Evolutionary conservation across 2,113 vertebrate genomes (phyloP).

Genomic region (Eptatretus burgeri): DNA sequence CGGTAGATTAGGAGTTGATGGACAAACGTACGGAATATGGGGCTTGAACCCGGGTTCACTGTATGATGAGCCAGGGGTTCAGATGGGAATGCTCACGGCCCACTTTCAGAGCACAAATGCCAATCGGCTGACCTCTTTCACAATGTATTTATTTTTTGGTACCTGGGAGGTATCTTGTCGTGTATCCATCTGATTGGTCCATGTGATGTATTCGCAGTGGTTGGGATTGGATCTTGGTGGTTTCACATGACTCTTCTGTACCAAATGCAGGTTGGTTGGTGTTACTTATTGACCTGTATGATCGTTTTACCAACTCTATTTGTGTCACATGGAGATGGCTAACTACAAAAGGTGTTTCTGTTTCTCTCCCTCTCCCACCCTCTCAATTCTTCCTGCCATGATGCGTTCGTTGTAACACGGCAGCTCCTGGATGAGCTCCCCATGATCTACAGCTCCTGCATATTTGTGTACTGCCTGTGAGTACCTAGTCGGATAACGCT

Average conservation of each 20-base stretch:
- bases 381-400: constrained; percentile 12
- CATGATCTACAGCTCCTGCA: constrained; percentile 92
- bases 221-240: constrained; percentile 87
- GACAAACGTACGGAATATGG: no score
- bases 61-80: no score
- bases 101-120: no score
- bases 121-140: no score
- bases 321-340: not conserved
- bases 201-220: constrained; percentile 37
- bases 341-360: not conserved
- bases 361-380: constrained; percentile 11
- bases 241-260: constrained; percentile 97
- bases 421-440: constrained; percentile 84
- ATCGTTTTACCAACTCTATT: not conserved
- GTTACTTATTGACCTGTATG: no score
- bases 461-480: constrained; percentile 97
- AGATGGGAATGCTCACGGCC: no score
- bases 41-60: no score
- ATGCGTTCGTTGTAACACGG: not conserved
- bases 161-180: no score
- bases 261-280: constrained; percentile 70
- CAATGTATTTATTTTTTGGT: no score
- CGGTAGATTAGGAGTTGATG: no score
- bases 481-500: constrained; percentile 16
- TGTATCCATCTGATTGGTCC: constrained; percentile 8